These are phyloP conservation scores for Contarinia nasturtii DNA, from an alignment of 1,140 invertebrate genomes.

Conservation along the genomic window DNA sequence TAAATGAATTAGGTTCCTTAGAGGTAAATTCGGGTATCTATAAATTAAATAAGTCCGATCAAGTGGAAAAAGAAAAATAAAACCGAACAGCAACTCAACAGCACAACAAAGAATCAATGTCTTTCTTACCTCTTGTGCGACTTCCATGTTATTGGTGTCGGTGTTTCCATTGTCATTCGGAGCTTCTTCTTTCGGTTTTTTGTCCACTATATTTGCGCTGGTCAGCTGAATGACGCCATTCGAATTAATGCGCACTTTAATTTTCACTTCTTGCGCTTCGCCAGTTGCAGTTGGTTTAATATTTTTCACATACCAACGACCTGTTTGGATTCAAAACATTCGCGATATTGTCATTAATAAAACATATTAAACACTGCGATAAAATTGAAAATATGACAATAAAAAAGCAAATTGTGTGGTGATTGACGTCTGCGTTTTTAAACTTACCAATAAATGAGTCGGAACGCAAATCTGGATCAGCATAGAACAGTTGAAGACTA, in stretches of 20 bases:
- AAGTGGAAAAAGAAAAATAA: no score
- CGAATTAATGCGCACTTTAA: conserved; percentile 83
- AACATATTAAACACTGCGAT: background rate
- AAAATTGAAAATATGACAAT: background rate
- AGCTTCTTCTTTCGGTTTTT: conserved; percentile 42
- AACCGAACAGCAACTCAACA: no score
- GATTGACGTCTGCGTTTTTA: no score
- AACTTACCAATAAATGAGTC: conserved; percentile 59
- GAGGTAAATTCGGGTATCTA: no score
- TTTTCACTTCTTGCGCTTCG: conserved; percentile 80
- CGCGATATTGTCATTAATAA: background rate
- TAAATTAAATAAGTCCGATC: no score
- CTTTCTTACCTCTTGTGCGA: conserved; percentile 27
- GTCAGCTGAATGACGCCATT: conserved; percentile 80
- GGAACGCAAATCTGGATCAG: conserved; percentile 47
- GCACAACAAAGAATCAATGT: no score
- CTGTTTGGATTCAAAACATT: no score
- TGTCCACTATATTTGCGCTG: conserved; percentile 71
- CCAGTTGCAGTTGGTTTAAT: conserved; percentile 71
- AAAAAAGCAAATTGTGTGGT: no score
- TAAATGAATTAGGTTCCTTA: no score
- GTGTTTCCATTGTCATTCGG: conserved; percentile 32
- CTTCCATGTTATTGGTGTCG: conserved; percentile 24
- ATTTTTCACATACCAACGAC: conserved; percentile 65
- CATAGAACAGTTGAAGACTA: conserved; percentile 65